Percentiles rank a stretch among this genome's conserved stretches.
Evolutionary conservation across 2,888 invertebrate genomes (phyloP).

Genomic region (Clitarchus hookeri): DNA sequence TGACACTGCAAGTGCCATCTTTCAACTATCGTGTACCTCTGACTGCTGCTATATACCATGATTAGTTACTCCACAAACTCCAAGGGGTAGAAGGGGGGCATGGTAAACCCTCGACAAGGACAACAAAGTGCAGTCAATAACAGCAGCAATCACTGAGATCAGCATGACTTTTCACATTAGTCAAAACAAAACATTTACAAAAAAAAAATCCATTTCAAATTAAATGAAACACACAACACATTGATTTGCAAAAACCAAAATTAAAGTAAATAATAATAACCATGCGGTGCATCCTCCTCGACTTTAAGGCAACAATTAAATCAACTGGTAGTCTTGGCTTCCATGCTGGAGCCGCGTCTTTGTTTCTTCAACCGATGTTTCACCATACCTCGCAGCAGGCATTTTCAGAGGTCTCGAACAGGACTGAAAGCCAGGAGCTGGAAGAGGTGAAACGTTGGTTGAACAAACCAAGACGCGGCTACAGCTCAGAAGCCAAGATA

Average conservation of each 20-base stretch:
- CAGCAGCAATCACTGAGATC: background rate
- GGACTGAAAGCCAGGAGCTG: too few species aligned
- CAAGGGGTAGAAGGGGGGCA: slow-evolving; percentile 20
- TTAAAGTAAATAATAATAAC: too few species aligned
- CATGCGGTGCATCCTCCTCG: too few species aligned
- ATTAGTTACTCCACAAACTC: slow-evolving; percentile 21
- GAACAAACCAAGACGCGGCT: too few species aligned
- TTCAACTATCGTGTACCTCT: background rate
- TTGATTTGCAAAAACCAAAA: background rate
- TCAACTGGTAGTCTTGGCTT: too few species aligned
- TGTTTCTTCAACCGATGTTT: too few species aligned
- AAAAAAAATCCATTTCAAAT: background rate
- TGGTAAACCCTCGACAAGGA: slow-evolving; percentile 17
- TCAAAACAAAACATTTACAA: background rate
- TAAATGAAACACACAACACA: background rate
- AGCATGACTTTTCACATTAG: background rate
- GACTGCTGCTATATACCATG: slow-evolving; percentile 7
- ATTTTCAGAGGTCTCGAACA: too few species aligned
- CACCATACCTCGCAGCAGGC: too few species aligned
- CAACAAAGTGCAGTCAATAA: slow-evolving; percentile 5
- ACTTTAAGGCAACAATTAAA: too few species aligned
- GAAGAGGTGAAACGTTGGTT: too few species aligned
- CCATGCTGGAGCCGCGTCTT: too few species aligned
- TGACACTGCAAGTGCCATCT: background rate
- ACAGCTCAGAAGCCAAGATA: too few species aligned